These are phyloP conservation scores for Alentia gelatinosa DNA, from an alignment of 2,888 invertebrate genomes.

Conservation along the genomic window DNA sequence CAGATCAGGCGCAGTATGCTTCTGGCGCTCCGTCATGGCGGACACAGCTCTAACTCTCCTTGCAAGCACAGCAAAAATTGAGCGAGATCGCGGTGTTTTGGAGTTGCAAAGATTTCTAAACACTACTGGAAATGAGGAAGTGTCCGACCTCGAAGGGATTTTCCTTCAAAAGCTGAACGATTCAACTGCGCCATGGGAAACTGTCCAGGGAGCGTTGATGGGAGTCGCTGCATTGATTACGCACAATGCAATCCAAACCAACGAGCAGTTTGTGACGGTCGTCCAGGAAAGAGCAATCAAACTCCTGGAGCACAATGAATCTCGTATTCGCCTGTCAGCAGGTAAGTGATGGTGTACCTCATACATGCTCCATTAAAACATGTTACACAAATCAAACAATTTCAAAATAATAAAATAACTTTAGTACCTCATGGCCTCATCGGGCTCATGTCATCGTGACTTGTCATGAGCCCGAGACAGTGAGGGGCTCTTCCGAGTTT, in stretches of 20 bases:
- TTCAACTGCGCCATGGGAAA: conserved; percentile 79
- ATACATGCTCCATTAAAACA: too few species aligned
- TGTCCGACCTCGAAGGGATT: conserved; percentile 68
- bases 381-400: too few species aligned
- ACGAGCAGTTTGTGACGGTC: conserved; percentile 73
- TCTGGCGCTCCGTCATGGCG: conserved; percentile 54
- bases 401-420: too few species aligned
- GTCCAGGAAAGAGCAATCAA: conserved; percentile 72
- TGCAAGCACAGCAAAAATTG: conserved; percentile 77
- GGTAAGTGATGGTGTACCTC: conserved; percentile 77
- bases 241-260: conserved; percentile 64
- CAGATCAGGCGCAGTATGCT: neutral
- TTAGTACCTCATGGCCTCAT: too few species aligned
- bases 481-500: too few species aligned
- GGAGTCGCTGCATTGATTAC: conserved; percentile 78
- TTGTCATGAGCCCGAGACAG: too few species aligned
- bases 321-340: conserved; percentile 81
- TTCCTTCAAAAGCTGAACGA: conserved; percentile 69
- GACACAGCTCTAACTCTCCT: conserved; percentile 61
- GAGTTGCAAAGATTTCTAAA: conserved; percentile 67
- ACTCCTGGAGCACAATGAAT: conserved; percentile 80
- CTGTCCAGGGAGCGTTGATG: conserved; percentile 80
- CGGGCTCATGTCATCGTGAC: too few species aligned
- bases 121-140: conserved; percentile 54
- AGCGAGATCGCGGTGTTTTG: conserved; percentile 77